These are phyloP conservation scores for Catostylus mosaicus DNA, from an alignment of 30 jellyfish, hydroid and myxozoan species.

Conservation along the genomic window DNA sequence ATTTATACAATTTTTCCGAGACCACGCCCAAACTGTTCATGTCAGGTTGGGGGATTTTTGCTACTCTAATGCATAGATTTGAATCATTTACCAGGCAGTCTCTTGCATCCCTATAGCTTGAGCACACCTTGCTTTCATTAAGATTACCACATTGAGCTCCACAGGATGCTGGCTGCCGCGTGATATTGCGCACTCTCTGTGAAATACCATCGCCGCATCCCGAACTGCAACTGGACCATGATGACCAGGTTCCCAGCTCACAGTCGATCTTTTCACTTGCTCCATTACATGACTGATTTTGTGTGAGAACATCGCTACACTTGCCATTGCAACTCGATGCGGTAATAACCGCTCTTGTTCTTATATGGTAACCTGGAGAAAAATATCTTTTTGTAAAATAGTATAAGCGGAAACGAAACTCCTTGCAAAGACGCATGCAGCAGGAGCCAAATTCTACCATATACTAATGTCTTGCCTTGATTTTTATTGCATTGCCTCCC, in stretches of 20 bases:
- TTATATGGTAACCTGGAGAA: conserved; percentile 62
- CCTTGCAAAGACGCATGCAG: too few relatives aligned
- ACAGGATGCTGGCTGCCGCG: conserved; percentile 46
- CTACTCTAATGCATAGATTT: too few relatives aligned
- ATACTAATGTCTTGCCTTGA: too few relatives aligned
- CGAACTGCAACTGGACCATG: conserved; percentile 79
- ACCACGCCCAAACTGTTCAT: too few relatives aligned
- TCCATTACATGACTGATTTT: conserved; percentile 61
- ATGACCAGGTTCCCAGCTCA: conserved; percentile 72
- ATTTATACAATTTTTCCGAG: too few relatives aligned
- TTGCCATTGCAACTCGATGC: conserved; percentile 74
- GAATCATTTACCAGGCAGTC: conserved; percentile 88
- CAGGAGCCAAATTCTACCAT: too few relatives aligned
- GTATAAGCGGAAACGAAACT: too few relatives aligned
- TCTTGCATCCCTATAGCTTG: conserved; percentile 68
- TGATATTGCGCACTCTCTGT: conserved; percentile 61
- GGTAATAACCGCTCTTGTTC: conserved; percentile 61
- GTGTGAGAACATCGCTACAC: conserved; percentile 55
- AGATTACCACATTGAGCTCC: conserved; percentile 75
- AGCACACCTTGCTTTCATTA: conserved; percentile 46
- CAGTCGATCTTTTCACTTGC: conserved; percentile 67
- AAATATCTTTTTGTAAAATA: too few relatives aligned
- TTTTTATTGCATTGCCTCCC: too few relatives aligned
- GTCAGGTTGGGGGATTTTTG: too few relatives aligned
- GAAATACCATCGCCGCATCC: conserved; percentile 82